Evolutionary conservation across 2,113 vertebrate species (phyloP).

Genomic region (Morone chrysops): DNA sequence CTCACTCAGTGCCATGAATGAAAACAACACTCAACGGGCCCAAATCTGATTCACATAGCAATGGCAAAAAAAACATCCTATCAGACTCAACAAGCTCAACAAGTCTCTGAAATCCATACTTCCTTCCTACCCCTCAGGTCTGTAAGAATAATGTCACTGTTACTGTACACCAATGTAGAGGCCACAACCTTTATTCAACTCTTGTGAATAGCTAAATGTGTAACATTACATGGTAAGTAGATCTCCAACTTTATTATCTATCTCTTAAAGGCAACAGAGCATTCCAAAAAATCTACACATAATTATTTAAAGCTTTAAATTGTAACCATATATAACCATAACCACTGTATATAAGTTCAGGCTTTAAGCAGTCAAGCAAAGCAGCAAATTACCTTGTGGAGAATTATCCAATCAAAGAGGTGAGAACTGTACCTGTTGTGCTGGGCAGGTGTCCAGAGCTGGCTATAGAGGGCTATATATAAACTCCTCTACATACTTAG

Average conservation of each 20-base stretch:
- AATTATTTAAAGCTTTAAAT: background rate
- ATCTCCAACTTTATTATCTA: background rate
- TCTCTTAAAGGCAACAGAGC: background rate
- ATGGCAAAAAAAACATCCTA: constrained; percentile 49
- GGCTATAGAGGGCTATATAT: constrained; percentile 48
- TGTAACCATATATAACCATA: background rate
- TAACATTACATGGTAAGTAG: too few relatives aligned
- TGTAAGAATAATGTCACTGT: constrained; percentile 14
- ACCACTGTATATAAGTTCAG: background rate
- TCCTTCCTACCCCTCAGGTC: constrained; percentile 35
- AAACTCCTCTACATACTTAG: constrained; percentile 55
- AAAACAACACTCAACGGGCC: constrained; percentile 15
- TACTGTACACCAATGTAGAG: constrained; percentile 8
- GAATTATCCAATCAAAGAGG: constrained; percentile 52
- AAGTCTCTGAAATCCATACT: constrained; percentile 35
- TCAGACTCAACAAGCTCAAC: constrained; percentile 16
- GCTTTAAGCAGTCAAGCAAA: constrained; percentile 22
- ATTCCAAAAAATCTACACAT: background rate
- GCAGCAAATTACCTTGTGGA: constrained; percentile 40
- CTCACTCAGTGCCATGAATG: constrained; percentile 17
- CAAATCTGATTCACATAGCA: constrained; percentile 34
- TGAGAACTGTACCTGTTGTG: constrained; percentile 69
- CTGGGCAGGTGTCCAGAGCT: constrained; percentile 58
- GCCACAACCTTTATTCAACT: background rate
- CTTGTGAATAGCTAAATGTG: background rate